These are phyloP conservation scores for Lepilemur ruficaudatus DNA, from an alignment of 2,797 vertebrate species.

Conservation along the genomic window DNA sequence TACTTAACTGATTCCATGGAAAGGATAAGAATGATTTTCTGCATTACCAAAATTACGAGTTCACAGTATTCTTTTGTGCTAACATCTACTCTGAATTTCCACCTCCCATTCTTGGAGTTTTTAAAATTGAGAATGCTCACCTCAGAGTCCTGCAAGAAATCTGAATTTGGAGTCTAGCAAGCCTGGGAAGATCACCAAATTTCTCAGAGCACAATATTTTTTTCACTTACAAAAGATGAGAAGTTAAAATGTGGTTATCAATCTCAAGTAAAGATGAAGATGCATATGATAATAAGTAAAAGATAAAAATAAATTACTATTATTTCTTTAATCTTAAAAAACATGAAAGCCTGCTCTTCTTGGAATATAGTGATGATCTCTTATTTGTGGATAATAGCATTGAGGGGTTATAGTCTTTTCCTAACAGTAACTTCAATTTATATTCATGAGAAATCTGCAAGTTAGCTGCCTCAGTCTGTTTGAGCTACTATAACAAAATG, in stretches of 20 bases:
- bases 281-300: neutral
- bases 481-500: neutral
- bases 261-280: neutral
- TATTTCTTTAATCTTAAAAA: neutral
- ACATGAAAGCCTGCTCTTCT: neutral
- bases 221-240: neutral
- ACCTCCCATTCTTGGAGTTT: neutral
- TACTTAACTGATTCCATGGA: neutral
- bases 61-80: neutral
- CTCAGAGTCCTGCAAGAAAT: neutral
- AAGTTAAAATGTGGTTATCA: neutral
- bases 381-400: neutral
- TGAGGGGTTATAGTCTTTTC: neutral
- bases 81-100: neutral
- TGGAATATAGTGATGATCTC: neutral
- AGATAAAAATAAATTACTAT: neutral
- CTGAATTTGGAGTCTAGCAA: neutral
- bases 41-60: neutral
- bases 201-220: neutral
- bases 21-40: neutral
- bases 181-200: neutral
- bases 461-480: no score
- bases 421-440: neutral
- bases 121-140: neutral
- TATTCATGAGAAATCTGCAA: neutral